Conservation (phyloP, 2,113 vertebrate genomes). For the Labeo rohita region DNA sequence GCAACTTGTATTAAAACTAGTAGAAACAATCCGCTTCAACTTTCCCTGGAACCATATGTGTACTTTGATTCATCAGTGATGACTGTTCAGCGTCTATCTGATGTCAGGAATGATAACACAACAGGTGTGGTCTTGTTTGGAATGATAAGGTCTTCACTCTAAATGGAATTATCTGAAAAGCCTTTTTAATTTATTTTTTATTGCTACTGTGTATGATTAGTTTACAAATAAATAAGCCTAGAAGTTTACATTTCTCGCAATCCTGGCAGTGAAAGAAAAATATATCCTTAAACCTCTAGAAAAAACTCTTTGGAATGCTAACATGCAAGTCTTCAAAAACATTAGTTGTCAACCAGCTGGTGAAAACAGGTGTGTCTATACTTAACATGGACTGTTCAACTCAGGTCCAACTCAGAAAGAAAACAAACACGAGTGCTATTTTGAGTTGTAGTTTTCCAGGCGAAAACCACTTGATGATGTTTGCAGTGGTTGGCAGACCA, state of each 20-base stretch:
- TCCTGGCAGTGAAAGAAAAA: background rate
- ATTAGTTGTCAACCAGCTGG: background rate
- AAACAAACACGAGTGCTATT: background rate
- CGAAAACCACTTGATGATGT: background rate
- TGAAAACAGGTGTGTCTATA: background rate
- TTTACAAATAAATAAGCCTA: background rate
- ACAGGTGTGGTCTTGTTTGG: background rate
- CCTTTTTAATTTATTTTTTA: background rate
- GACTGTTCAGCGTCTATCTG: background rate
- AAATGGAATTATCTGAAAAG: background rate
- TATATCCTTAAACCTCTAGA: background rate
- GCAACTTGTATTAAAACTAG: background rate
- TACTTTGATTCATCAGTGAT: background rate
- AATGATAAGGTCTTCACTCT: slow-evolving; percentile 5
- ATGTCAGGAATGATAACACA: slow-evolving; percentile 12
- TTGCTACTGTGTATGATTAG: background rate
- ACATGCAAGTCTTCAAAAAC: background rate
- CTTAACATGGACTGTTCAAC: background rate
- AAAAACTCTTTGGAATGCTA: background rate
- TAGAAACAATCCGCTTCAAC: background rate
- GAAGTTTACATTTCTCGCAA: background rate
- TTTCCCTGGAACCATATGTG: background rate
- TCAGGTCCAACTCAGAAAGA: background rate
- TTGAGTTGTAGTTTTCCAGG: background rate
- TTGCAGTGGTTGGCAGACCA: background rate